Base-by-base conservation (phyloP, 2,113 vertebrate species). In the Alosa alosa region DNA sequence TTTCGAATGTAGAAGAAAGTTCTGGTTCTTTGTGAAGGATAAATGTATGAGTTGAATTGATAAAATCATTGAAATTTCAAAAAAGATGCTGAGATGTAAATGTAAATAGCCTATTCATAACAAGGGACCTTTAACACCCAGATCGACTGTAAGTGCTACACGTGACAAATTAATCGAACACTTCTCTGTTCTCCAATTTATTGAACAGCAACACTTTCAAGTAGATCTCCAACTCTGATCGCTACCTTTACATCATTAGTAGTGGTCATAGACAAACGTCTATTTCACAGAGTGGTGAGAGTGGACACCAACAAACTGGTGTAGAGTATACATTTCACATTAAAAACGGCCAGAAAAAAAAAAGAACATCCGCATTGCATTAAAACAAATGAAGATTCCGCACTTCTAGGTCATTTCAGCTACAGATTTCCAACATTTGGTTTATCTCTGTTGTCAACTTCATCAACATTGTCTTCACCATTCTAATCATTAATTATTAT, bases 121-220 rank as follows among this genome's bases (percentile, higher is more conserved):
- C 50, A 52, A 60, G 57, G 22, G 57, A 60, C 57, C n/a, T 31
- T 72, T 31, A 25, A 72, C 50, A 49, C 8, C 47, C 47, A 52
- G 50, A 10, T 52, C 11, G 17, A 15, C 50, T 52, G 13, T 52
- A 11, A 75, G 68, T 15, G 31, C 39, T 75, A 39, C 6, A 68
- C 0, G 64, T 68, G 64, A 68, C 52, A 64, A 78, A 78, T 78
- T 17, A 39, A 78, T 13, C 72, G 6, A 36, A 0, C 18, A 49
- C 22, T 15, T 7, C 64, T 86, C 84, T 3, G 89, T 92, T 91
- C 92, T 93, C 90, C 92, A 91, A 90, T 95, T 95, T 96, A 96
- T 94, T 95, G 91, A 94, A 93, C 92, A 93, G 85, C 90, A 92
- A 91, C 87, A 90, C 90, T 90, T 95, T 95, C 92, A 95, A 93